Evolutionary conservation across 2,888 invertebrate species (phyloP), one percentile per base, ranked within the genome.

Genomic region (Parnassius orleans): DNA sequence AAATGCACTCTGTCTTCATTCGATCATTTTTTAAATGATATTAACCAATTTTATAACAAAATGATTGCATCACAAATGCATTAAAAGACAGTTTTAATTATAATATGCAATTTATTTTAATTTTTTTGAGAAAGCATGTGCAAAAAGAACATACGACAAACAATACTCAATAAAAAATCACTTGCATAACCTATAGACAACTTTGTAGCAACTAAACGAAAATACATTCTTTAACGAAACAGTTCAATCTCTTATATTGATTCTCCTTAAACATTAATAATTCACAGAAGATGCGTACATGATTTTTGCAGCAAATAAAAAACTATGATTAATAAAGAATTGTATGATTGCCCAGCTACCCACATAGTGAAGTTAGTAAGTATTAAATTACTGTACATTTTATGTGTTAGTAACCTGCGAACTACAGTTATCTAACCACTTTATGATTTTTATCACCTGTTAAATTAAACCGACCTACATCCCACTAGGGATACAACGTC

Each of bases 311-410:
- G 78, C 76, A 79, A 82, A 74, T 77, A 81, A 81, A 78, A 76
- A 81, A 81, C 78, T 84, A 84, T 78, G 77, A 80, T 81, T 85
- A 87, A 81, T 86, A 86, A 87, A 86, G 86, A 85, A 85, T 88
- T 33, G 83, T 87, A 86, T 78, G 88, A 87, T 90, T 89, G 89
- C 88, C 90, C 90, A 89, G 87, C 90, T 90, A 90, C 90, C 90
- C 87, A 87, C 84, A 85, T 81, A 86, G 86, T 86, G 88, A 86
- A 87, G 85, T 90, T 88, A 88, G 88, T 90, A 85, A 88, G 88
- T 90, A 85, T 83, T 83, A 83, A 81, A 77, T 86, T 87, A 89
- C 88, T 89, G 90, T 88, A 89, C 88, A 88, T 75, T 82, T 81
- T 79, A 83, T 75, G 81, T 70, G 80, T 86, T 80, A 84, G 79